These are phyloP conservation scores for Spodoptera exigua DNA, from an alignment of 2,888 invertebrate species.

Conservation along the genomic window DNA sequence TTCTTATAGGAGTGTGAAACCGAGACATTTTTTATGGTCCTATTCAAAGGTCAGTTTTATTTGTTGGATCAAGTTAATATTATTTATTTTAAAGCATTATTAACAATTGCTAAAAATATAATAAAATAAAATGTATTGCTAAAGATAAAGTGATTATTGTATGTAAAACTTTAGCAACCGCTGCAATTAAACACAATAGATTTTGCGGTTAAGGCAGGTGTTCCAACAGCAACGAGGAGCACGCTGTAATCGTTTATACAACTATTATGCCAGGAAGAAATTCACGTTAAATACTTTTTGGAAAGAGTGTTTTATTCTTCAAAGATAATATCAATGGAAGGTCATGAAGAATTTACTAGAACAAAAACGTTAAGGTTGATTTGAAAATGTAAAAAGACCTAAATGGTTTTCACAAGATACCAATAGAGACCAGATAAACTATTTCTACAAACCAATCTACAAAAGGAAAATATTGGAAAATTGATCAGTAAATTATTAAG, in stretches of 20 bases:
- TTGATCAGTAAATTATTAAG: not conserved
- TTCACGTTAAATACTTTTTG: not conserved
- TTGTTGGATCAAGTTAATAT: not conserved
- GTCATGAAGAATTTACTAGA: not conserved
- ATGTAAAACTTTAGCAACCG: conserved; percentile 32
- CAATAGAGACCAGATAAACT: no score
- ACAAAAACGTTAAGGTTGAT: conserved; percentile 1
- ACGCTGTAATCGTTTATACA: conserved; percentile 27
- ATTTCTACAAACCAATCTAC: no score
- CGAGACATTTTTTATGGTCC: conserved; percentile 29
- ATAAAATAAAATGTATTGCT: conserved; percentile 22
- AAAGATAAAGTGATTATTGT: conserved; percentile 7
- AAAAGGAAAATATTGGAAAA: not conserved
- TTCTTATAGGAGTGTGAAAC: conserved; percentile 17
- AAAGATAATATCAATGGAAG: no score
- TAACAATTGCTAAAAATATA: conserved; percentile 1
- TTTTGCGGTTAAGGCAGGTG: conserved; percentile 45
- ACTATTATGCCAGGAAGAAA: conserved; percentile 18
- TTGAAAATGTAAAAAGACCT: conserved; percentile 17
- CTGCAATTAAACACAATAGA: conserved; percentile 40
- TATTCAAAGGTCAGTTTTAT: conserved; percentile 26
- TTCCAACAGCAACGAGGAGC: conserved; percentile 25
- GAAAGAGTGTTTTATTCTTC: no score
- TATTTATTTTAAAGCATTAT: not conserved
- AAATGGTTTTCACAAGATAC: conserved; percentile 38